phyloP scores from a whole-genome alignment of 1,140 invertebrate species.

The Pseudomyrmex concolor region DNA sequence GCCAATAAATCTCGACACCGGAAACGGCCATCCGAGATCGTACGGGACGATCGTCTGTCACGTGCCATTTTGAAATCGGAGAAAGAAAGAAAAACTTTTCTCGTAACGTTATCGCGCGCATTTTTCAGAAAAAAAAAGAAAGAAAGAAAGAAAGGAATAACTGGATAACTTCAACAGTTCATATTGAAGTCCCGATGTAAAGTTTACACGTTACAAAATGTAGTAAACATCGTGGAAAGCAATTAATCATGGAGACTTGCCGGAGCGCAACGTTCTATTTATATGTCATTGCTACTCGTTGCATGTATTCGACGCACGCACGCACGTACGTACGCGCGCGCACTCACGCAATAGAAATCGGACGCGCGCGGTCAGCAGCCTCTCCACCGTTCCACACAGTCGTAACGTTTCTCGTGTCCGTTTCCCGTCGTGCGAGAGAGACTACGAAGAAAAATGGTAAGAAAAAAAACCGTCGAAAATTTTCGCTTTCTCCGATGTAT shows the following conservation, averaged over 20 bases:
- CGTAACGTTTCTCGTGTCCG: constrained; percentile 1
- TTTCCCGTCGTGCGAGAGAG: constrained; percentile 13
- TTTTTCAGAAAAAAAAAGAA: neutral
- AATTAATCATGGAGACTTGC: constrained; percentile 42
- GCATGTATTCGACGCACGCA: constrained; percentile 31
- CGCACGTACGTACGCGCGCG: constrained; percentile 14
- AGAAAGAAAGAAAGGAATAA: neutral
- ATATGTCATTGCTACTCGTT: constrained; percentile 59
- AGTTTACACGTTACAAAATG: neutral
- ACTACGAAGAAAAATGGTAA: constrained; percentile 3
- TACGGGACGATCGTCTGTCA: neutral
- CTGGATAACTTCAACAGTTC: too few species aligned
- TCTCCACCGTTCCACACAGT: constrained; percentile 22
- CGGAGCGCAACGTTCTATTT: constrained; percentile 59
- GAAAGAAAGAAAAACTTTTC: too few species aligned
- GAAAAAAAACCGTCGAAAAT: constrained; percentile 18
- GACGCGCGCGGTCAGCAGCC: constrained; percentile 64
- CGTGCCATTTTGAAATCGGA: neutral
- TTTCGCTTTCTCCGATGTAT: neutral
- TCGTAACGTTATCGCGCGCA: neutral
- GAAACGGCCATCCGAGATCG: neutral
- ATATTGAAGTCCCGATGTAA: neutral
- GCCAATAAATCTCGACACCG: constrained; percentile 5
- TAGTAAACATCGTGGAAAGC: constrained; percentile 20
- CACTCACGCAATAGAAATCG: constrained; percentile 61